phyloP scores from a whole-genome alignment of 2,888 invertebrate genomes.

The Campaea margaritaria region DNA sequence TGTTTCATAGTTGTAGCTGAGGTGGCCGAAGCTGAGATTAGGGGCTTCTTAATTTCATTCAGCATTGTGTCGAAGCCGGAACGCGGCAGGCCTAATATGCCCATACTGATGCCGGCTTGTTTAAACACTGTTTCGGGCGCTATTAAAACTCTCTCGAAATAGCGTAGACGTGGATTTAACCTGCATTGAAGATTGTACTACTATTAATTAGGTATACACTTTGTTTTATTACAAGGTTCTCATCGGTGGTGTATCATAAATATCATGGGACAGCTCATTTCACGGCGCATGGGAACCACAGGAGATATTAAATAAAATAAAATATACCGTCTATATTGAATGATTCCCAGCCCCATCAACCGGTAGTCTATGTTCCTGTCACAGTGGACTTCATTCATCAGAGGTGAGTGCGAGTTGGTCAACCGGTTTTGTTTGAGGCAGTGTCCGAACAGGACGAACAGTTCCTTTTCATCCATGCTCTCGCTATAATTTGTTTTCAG shows the following conservation, averaged over 20 bases:
- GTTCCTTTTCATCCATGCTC: conserved; percentile 42
- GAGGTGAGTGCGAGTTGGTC: conserved; percentile 77
- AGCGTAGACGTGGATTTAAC: conserved; percentile 64
- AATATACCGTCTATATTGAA: conserved; percentile 52
- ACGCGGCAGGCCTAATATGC: conserved; percentile 82
- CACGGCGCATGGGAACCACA: too few species aligned
- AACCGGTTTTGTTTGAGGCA: conserved; percentile 69
- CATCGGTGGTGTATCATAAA: too few species aligned
- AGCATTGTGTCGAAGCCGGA: conserved; percentile 81
- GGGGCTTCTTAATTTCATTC: conserved; percentile 44
- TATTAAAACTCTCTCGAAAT: conserved; percentile 77
- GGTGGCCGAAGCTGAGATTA: conserved; percentile 31
- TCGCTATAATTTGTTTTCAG: conserved; percentile 37
- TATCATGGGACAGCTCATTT: too few species aligned
- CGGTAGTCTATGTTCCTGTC: conserved; percentile 75
- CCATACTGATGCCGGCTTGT: conserved; percentile 74
- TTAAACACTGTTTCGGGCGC: conserved; percentile 76
- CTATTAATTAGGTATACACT: neutral
- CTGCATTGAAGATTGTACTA: conserved; percentile 35
- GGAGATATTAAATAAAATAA: neutral
- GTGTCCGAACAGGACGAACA: conserved; percentile 67
- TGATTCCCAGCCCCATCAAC: conserved; percentile 76
- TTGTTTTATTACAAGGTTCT: neutral
- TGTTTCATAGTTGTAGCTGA: conserved; percentile 15
- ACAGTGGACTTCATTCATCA: conserved; percentile 76